Conservation (phyloP, 92 coral and sea anemone genomes). For the Montipora capitata region DNA sequence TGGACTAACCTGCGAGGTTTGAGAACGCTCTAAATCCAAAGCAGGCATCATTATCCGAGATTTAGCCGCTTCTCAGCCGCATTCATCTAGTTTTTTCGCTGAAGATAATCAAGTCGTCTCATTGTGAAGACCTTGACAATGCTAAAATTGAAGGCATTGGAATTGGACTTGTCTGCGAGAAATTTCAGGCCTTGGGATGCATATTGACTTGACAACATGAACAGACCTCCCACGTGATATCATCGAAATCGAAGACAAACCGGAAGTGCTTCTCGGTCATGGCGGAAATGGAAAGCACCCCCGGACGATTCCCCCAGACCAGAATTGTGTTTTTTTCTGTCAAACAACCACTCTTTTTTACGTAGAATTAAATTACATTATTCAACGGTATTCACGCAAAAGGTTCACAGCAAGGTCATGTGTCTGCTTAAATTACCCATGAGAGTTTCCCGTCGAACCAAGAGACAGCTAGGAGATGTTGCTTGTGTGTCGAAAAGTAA, state of each 20-base stretch:
- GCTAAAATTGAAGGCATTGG: background rate
- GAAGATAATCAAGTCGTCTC: conserved; percentile 15
- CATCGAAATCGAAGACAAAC: background rate
- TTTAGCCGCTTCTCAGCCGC: conserved; percentile 14
- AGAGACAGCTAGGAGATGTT: no score
- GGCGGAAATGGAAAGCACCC: background rate
- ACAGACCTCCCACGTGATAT: conserved; percentile 40
- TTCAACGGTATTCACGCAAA: no score
- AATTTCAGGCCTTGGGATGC: conserved; percentile 1
- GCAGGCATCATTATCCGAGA: conserved; percentile 55
- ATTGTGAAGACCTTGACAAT: background rate
- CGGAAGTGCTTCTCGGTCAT: background rate
- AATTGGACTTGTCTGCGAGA: background rate
- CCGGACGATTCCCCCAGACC: no score
- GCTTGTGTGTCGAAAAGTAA: no score
- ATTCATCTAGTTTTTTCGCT: background rate
- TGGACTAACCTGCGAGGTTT: conserved; percentile 38
- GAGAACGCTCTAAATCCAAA: conserved; percentile 29
- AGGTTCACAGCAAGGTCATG: no score
- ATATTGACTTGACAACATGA: conserved; percentile 34
- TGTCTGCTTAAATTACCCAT: no score
- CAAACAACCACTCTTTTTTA: no score
- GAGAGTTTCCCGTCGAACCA: no score
- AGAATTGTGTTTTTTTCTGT: no score
- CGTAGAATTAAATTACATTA: no score